Conservation (phyloP, 2,888 invertebrate species). For the Eupsilia transversa region DNA sequence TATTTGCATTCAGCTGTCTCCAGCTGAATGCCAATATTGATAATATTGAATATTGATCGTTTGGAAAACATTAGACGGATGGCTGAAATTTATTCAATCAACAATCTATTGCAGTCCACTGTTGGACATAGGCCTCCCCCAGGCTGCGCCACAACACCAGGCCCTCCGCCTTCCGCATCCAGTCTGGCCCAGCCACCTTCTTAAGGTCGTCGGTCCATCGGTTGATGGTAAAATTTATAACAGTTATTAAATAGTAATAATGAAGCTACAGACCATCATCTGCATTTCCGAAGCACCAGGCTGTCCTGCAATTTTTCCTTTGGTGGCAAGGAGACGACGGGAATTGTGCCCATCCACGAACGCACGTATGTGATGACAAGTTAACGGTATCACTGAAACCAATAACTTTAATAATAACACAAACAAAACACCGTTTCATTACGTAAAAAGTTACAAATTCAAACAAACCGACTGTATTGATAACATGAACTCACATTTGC, state of each 20-base stretch:
- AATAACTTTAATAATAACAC: conserved; percentile 18
- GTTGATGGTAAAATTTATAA: neutral
- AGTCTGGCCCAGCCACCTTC: no score
- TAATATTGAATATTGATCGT: no score
- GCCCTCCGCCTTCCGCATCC: no score
- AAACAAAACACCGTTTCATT: neutral
- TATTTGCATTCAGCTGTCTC: neutral
- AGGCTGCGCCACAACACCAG: no score
- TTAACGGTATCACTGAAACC: conserved; percentile 70
- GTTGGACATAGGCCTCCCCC: no score
- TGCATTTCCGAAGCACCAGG: conserved; percentile 74
- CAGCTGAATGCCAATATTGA: no score
- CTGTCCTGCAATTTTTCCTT: conserved; percentile 70
- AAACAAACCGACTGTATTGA: conserved; percentile 29
- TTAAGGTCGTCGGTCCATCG: no score
- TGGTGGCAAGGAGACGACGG: conserved; percentile 68
- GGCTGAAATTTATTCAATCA: neutral
- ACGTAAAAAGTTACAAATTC: conserved; percentile 2
- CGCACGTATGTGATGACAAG: conserved; percentile 66
- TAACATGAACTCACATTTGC: conserved; percentile 71
- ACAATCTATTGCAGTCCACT: no score
- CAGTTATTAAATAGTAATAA: neutral
- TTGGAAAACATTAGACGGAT: neutral
- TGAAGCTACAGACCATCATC: conserved; percentile 66
- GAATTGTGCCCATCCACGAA: conserved; percentile 76